phyloP scores from a whole-genome alignment of 2,797 vertebrate species.

The Myripristis jacobus region DNA sequence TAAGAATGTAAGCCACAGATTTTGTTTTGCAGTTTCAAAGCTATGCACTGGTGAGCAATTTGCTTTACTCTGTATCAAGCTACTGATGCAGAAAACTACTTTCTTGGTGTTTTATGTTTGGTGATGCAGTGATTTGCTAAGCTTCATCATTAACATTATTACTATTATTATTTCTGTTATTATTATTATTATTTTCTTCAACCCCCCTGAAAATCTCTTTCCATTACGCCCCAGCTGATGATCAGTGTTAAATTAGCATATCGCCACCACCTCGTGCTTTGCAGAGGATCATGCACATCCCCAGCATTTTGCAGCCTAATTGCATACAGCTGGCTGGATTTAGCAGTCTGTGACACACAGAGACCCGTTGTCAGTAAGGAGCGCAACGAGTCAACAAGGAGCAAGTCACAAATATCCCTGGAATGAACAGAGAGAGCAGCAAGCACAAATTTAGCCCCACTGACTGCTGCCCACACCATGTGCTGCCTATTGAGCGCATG shows the following conservation, averaged over 20 bases:
- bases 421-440: conserved; percentile 69
- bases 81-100: no score
- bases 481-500: conserved; percentile 69
- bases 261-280: conserved; percentile 36
- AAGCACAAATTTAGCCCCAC: conserved; percentile 76
- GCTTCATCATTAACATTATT: no score
- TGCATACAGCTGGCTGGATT: conserved; percentile 70
- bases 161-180: no score
- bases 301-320: conserved; percentile 58
- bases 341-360: conserved; percentile 64
- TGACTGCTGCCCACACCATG: conserved; percentile 75
- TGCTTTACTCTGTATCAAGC: no score
- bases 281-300: conserved; percentile 39
- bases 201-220: no score
- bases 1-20: no score
- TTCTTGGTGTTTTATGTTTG: no score
- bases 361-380: conserved; percentile 70
- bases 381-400: conserved; percentile 70
- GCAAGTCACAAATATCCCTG: conserved; percentile 76
- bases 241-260: conserved; percentile 12
- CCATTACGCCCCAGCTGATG: background rate
- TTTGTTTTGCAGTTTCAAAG: no score
- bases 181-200: no score
- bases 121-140: no score
- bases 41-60: no score